Evolutionary conservation across 2,113 vertebrate species (phyloP).

Genomic region (Perca fluviatilis): DNA sequence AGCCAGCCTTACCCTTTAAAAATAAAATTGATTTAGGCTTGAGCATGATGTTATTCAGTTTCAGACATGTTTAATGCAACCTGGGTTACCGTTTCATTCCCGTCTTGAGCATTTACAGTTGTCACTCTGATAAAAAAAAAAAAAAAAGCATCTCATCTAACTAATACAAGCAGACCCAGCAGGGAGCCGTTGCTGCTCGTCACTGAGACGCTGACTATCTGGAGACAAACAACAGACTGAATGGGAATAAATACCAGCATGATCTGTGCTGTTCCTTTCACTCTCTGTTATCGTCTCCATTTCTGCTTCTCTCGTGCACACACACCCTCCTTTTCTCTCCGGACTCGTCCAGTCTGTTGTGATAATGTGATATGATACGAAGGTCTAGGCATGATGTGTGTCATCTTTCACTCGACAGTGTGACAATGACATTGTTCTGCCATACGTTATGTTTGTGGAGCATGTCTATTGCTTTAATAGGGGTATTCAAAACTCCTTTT

Average conservation of each 20-base stretch:
- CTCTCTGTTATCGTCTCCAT: slow-evolving; percentile 62
- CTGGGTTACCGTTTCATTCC: background rate
- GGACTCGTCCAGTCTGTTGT: slow-evolving; percentile 60
- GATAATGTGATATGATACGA: slow-evolving; percentile 74
- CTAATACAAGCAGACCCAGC: slow-evolving; percentile 45
- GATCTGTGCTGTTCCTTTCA: slow-evolving; percentile 70
- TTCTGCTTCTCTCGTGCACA: slow-evolving; percentile 27
- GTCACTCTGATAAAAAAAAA: slow-evolving; percentile 6
- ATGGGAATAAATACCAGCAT: slow-evolving; percentile 66
- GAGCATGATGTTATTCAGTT: background rate
- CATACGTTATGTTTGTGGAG: slow-evolving; percentile 43
- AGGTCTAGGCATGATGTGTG: slow-evolving; percentile 68
- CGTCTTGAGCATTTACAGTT: slow-evolving; percentile 16
- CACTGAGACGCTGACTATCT: slow-evolving; percentile 40
- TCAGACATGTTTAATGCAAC: background rate
- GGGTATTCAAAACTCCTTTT: slow-evolving; percentile 1
- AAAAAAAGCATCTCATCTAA: slow-evolving; percentile 40
- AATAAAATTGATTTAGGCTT: background rate
- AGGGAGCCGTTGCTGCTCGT: slow-evolving; percentile 33
- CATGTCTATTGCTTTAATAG: slow-evolving; percentile 45
- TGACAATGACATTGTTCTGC: slow-evolving; percentile 64
- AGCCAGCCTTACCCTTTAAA: background rate
- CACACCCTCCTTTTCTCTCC: slow-evolving; percentile 36
- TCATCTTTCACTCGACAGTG: slow-evolving; percentile 70
- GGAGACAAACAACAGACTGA: slow-evolving; percentile 63